Evolutionary conservation across 2,113 vertebrate genomes (phyloP).

Genomic region (Lota lota): DNA sequence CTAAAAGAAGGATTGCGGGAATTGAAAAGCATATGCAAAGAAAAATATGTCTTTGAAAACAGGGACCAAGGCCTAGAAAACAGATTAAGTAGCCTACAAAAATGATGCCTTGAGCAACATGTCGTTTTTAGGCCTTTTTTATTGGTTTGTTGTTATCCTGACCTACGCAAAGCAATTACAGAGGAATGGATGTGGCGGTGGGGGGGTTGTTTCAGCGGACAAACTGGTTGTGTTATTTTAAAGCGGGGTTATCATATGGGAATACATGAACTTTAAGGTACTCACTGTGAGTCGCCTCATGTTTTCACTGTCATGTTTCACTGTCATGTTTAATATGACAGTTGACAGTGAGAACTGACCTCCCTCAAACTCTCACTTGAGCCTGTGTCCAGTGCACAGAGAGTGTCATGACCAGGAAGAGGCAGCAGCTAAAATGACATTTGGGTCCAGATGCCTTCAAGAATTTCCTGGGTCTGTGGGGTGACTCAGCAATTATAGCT

Average conservation of each 20-base stretch:
- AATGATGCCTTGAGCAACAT: background rate
- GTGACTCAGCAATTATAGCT: background rate
- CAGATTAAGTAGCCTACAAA: background rate
- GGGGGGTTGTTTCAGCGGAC: conserved; percentile 18
- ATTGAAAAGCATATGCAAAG: background rate
- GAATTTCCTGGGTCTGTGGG: conserved; percentile 5
- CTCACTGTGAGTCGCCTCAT: background rate
- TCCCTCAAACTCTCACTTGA: background rate
- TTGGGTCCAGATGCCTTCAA: conserved; percentile 14
- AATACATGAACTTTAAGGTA: background rate
- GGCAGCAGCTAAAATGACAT: conserved; percentile 21
- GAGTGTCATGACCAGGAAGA: conserved; percentile 1
- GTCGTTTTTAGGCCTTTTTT: conserved; percentile 1
- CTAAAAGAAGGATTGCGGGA: background rate
- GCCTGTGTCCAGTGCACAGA: background rate
- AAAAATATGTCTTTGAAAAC: conserved; percentile 16
- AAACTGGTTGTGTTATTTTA: too few species aligned
- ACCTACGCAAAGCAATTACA: background rate
- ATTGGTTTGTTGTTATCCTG: background rate
- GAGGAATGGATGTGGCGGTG: conserved; percentile 5
- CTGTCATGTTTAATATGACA: conserved; percentile 2
- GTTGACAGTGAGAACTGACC: background rate
- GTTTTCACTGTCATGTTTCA: too few species aligned
- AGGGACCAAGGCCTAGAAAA: background rate
- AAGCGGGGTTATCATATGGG: background rate